Percentiles rank a stretch among this genome's conserved stretches.
phyloP scores from a whole-genome alignment of 2,113 vertebrate species.

The Platichthys stellatus region DNA sequence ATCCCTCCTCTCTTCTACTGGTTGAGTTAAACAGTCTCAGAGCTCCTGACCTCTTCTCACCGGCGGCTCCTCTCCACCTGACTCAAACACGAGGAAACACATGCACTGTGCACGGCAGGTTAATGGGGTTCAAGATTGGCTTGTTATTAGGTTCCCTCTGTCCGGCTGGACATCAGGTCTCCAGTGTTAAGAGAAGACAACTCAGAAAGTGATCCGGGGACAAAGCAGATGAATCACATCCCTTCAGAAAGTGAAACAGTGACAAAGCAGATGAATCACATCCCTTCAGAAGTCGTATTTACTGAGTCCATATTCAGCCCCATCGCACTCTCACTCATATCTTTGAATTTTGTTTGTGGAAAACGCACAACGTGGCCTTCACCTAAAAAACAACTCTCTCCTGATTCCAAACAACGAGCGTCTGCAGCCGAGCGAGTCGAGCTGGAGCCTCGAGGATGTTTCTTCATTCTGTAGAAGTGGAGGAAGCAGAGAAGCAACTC shows the following conservation, averaged over 20 bases:
- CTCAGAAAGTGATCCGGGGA: neutral
- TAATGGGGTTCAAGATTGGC: constrained; percentile 30
- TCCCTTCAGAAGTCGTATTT: neutral
- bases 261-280: neutral
- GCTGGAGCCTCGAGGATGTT: constrained; percentile 32
- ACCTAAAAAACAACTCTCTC: constrained; percentile 15
- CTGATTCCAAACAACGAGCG: neutral
- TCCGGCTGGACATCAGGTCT: constrained; percentile 7
- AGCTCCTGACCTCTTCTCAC: neutral
- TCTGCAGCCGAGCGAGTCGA: constrained; percentile 12
- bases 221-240: neutral
- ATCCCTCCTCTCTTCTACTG: too few relatives aligned
- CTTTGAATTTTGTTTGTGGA: too few relatives aligned
- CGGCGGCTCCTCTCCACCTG: neutral
- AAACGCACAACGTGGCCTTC: neutral
- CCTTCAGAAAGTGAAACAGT: neutral
- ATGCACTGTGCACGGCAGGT: constrained; percentile 2
- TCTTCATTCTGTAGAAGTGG: constrained; percentile 25
- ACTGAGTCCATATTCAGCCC: too few relatives aligned
- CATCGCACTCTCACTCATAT: too few relatives aligned
- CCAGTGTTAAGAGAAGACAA: neutral
- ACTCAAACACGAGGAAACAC: neutral
- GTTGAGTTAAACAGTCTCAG: neutral
- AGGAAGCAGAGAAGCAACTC: too few relatives aligned
- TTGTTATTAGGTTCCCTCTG: neutral